Percentiles rank a stretch among this genome's conserved stretches.
These are phyloP conservation scores for Ancistrus triradiatus DNA, from an alignment of 2,113 vertebrate species.

Conservation along the genomic window DNA sequence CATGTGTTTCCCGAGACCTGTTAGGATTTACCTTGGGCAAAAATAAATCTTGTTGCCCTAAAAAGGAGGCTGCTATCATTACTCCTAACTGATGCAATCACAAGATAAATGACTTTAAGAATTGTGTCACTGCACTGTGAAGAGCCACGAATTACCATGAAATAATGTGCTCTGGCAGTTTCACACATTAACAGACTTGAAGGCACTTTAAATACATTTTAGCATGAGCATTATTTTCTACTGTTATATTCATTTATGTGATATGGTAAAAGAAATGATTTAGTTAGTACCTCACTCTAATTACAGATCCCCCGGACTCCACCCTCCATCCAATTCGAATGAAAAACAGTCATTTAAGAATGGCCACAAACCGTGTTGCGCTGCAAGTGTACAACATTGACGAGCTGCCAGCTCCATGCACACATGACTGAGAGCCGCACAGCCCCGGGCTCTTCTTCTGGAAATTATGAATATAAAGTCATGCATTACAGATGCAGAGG, in stretches of 20 bases:
- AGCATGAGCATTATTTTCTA: conserved; percentile 51
- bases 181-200: conserved; percentile 48
- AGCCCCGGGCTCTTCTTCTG: conserved; percentile 55
- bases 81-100: conserved; percentile 34
- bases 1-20: neutral
- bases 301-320: conserved; percentile 59
- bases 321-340: conserved; percentile 57
- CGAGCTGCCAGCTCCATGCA: conserved; percentile 60
- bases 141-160: conserved; percentile 30
- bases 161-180: conserved; percentile 30
- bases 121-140: conserved; percentile 32
- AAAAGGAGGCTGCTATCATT: conserved; percentile 21
- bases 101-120: conserved; percentile 36
- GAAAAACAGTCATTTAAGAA: conserved; percentile 65
- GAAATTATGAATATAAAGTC: conserved; percentile 71
- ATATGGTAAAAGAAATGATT: too few relatives aligned
- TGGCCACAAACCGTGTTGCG: conserved; percentile 57
- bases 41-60: conserved; percentile 24
- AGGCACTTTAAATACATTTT: conserved; percentile 63
- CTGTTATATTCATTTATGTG: conserved; percentile 54
- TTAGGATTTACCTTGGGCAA: conserved; percentile 21
- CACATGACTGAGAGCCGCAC: conserved; percentile 51
- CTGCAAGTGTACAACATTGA: conserved; percentile 55
- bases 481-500: conserved; percentile 69
- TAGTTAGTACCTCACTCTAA: conserved; percentile 55